Evolutionary conservation across 92 coral and sea anemone genomes (phyloP).

Genomic region (Epizoanthus illoricatus): DNA sequence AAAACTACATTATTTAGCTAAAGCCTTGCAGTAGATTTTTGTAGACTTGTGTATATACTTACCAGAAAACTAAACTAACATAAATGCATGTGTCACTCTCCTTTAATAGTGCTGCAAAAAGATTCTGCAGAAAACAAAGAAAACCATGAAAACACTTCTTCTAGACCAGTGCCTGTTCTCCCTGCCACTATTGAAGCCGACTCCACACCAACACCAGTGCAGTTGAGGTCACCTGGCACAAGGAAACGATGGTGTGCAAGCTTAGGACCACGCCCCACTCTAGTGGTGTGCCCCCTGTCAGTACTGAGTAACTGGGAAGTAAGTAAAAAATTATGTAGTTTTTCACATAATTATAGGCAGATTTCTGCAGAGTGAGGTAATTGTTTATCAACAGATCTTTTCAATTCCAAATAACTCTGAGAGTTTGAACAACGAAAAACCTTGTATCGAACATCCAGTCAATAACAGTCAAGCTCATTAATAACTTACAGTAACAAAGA

Average conservation of each 20-base stretch:
- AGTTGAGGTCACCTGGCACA: background rate
- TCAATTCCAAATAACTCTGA: no score
- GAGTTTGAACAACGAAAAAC: no score
- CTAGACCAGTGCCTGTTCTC: background rate
- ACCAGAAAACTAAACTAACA: background rate
- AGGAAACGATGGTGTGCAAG: conserved; percentile 22
- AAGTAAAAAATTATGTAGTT: background rate
- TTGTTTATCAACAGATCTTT: no score
- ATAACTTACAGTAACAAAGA: no score
- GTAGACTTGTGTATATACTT: no score
- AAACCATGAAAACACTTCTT: background rate
- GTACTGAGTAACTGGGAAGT: conserved; percentile 89
- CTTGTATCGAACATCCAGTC: no score
- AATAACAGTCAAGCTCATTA: no score
- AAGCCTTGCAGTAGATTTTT: background rate
- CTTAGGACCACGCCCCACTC: conserved; percentile 58
- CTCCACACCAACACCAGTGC: conserved; percentile 19
- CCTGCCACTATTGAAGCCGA: background rate
- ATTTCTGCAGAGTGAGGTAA: no score
- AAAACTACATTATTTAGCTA: background rate
- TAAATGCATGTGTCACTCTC: background rate
- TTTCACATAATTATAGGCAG: no score
- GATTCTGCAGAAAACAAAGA: conserved; percentile 5
- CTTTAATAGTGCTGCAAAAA: background rate
- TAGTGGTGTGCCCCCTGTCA: conserved; percentile 76